phyloP scores from a whole-genome alignment of 2,888 invertebrate species.

The Meghimatium bilineatum region DNA sequence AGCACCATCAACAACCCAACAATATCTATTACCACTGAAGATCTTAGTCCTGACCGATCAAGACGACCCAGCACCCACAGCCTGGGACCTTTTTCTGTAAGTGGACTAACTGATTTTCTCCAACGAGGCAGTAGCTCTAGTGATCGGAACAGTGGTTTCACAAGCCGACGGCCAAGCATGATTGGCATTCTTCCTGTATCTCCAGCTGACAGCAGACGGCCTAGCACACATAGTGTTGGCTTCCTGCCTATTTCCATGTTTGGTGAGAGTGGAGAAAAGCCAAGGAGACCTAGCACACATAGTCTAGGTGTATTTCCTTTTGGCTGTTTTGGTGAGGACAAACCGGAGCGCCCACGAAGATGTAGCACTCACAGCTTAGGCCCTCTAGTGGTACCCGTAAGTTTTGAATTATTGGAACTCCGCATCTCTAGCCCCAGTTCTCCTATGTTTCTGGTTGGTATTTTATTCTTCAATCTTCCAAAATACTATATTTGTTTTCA shows the following conservation, averaged over 20 bases:
- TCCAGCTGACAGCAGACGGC: constrained; percentile 56
- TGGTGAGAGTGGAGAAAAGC: constrained; percentile 67
- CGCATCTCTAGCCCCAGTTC: constrained; percentile 6
- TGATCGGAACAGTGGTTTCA: constrained; percentile 31
- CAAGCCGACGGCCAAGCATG: constrained; percentile 45
- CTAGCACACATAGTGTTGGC: constrained; percentile 69
- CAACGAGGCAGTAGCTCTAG: constrained; percentile 49
- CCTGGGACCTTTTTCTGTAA: constrained; percentile 66
- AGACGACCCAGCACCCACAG: constrained; percentile 75
- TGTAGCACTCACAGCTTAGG: constrained; percentile 70
- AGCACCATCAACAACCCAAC: constrained; percentile 59
- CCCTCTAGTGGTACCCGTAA: constrained; percentile 70
- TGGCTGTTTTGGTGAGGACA: constrained; percentile 63
- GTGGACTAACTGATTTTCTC: constrained; percentile 57
- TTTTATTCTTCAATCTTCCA: constrained; percentile 20
- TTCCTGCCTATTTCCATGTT: constrained; percentile 70
- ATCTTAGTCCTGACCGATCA: constrained; percentile 63
- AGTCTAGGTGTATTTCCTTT: constrained; percentile 69
- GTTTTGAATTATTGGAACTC: constrained; percentile 50
- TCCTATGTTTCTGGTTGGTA: constrained; percentile 33
- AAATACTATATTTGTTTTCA: neutral
- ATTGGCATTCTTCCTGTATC: constrained; percentile 44
- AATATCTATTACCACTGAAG: constrained; percentile 68
- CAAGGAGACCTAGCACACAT: constrained; percentile 72
- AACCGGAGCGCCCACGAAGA: constrained; percentile 60